phyloP scores from a whole-genome alignment of 2,888 invertebrate species.

The Calephelis perditalis region DNA sequence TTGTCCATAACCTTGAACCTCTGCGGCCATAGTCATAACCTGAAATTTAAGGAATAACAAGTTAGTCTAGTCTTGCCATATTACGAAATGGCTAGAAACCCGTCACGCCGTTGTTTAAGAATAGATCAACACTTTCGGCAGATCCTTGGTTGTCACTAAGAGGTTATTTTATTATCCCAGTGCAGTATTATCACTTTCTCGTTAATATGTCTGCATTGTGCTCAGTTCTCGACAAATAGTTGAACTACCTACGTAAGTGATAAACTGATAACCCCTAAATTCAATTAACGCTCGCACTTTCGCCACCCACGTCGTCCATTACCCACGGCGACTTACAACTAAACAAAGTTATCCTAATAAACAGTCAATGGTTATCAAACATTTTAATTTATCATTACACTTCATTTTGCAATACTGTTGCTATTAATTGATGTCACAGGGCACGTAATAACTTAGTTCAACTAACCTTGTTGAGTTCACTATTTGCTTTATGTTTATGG shows the following conservation, averaged over 20 bases:
- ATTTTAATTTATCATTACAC: constrained; percentile 13
- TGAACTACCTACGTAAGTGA: constrained; percentile 6
- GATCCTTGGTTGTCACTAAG: too few relatives aligned
- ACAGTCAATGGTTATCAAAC: constrained; percentile 13
- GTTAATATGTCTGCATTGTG: constrained; percentile 4
- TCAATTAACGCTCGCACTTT: constrained; percentile 9
- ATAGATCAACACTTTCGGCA: too few relatives aligned
- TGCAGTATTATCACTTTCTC: constrained; percentile 1
- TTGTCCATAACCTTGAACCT: too few relatives aligned
- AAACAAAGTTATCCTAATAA: constrained; percentile 8
- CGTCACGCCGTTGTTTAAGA: too few relatives aligned
- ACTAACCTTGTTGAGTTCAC: constrained; percentile 16
- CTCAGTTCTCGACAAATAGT: constrained; percentile 6
- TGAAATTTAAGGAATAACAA: too few relatives aligned
- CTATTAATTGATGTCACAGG: constrained; percentile 53
- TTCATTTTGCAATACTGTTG: constrained; percentile 30
- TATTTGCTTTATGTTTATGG: neutral
- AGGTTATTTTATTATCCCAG: too few relatives aligned
- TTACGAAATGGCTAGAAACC: too few relatives aligned
- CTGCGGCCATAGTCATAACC: too few relatives aligned
- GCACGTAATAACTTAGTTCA: constrained; percentile 39
- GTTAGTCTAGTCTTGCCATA: too few relatives aligned
- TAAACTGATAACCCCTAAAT: constrained; percentile 7
- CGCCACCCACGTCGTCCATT: constrained; percentile 8
- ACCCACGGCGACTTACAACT: constrained; percentile 6